Evolutionary conservation across 2,888 invertebrate species (phyloP).

Genomic region (Petrolisthes cinctipes): DNA sequence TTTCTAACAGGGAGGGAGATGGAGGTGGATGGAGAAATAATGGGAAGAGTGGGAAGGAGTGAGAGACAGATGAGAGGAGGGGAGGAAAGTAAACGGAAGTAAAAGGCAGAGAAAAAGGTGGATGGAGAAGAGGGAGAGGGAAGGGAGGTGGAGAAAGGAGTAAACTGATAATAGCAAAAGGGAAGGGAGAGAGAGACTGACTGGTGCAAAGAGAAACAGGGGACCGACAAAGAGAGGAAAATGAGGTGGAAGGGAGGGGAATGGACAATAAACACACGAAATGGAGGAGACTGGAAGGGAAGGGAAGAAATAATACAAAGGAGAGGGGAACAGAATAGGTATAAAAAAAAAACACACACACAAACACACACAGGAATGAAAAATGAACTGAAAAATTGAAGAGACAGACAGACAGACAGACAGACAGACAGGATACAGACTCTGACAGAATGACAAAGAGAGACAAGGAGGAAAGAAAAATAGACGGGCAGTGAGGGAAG

Average conservation of each 20-base stretch:
- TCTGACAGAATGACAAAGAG: too few species aligned
- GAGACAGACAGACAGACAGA: too few species aligned
- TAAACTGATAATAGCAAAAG: neutral
- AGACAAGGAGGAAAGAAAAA: too few species aligned
- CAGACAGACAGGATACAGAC: too few species aligned
- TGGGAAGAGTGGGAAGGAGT: neutral
- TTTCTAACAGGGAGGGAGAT: too few species aligned
- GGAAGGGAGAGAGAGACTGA: neutral
- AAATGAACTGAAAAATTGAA: too few species aligned
- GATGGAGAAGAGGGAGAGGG: neutral
- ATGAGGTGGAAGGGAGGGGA: conserved; percentile 18
- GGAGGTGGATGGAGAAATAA: too few species aligned
- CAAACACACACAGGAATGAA: too few species aligned
- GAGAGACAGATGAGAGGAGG: neutral
- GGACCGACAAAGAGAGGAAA: neutral
- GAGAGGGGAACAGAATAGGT: neutral
- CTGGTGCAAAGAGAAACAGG: neutral
- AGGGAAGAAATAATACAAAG: neutral
- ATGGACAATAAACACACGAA: neutral
- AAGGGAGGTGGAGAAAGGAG: neutral
- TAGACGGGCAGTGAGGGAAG: too few species aligned
- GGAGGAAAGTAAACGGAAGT: neutral
- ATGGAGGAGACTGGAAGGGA: too few species aligned
- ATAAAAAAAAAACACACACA: too few species aligned
- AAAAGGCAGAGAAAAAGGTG: neutral